phyloP scores from a whole-genome alignment of 2,888 invertebrate species.

The Leptogaster cylindrica region DNA sequence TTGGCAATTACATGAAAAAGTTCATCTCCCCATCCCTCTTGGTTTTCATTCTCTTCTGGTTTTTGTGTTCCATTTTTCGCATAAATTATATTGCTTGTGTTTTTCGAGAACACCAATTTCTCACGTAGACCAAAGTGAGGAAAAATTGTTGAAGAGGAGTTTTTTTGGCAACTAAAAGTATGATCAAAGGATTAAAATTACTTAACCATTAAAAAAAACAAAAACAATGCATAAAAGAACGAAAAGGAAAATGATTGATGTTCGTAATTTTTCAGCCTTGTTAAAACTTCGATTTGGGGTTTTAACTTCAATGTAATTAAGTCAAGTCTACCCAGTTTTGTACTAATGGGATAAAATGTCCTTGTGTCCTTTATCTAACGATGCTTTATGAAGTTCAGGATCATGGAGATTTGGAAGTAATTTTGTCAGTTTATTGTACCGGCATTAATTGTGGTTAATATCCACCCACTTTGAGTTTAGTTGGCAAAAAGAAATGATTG shows the following conservation, averaged over 20 bases:
- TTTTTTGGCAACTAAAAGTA: slow-evolving; percentile 11
- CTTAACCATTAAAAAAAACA: too few relatives aligned
- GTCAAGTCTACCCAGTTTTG: slow-evolving; percentile 2
- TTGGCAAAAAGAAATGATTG: too few relatives aligned
- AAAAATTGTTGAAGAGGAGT: slow-evolving; percentile 3
- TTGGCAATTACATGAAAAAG: neutral
- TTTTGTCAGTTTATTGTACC: too few relatives aligned
- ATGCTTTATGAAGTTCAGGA: too few relatives aligned
- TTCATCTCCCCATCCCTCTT: neutral
- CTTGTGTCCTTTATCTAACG: too few relatives aligned
- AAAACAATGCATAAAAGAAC: too few relatives aligned
- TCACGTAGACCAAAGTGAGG: slow-evolving; percentile 7
- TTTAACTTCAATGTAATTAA: neutral
- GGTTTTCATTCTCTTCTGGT: neutral
- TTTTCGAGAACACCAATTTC: neutral
- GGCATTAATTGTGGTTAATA: too few relatives aligned
- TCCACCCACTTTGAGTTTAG: too few relatives aligned
- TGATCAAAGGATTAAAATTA: slow-evolving; percentile 29
- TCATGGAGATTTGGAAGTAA: too few relatives aligned
- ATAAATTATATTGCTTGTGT: slow-evolving; percentile 12
- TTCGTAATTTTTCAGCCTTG: slow-evolving; percentile 9
- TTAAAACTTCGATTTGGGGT: slow-evolving; percentile 7
- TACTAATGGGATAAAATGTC: neutral
- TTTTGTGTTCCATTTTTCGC: neutral
- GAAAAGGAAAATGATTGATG: slow-evolving; percentile 29